These are phyloP conservation scores for Anoplolepis gracilipes DNA, from an alignment of 1,140 invertebrate species.

Conservation along the genomic window DNA sequence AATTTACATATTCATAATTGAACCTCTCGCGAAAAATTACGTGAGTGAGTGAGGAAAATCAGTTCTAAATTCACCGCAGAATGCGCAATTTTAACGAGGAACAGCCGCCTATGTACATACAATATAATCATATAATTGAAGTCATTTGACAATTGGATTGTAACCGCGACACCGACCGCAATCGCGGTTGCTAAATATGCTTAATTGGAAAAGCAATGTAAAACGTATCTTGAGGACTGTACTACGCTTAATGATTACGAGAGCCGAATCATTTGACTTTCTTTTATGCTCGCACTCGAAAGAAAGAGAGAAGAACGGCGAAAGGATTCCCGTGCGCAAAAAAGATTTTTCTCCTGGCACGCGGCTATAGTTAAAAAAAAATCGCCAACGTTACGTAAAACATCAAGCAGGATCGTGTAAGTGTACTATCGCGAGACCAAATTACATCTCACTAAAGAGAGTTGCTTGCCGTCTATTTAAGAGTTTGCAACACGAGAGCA, in stretches of 20 bases:
- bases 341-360: conserved; percentile 42
- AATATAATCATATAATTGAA: conserved; percentile 42
- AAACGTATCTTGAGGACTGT: conserved; percentile 18
- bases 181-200: conserved; percentile 43
- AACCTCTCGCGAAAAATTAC: neutral
- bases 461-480: conserved; percentile 19
- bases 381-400: conserved; percentile 48
- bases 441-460: conserved; percentile 23
- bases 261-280: conserved; percentile 24
- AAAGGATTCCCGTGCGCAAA: conserved; percentile 39
- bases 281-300: neutral
- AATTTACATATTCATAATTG: conserved; percentile 53
- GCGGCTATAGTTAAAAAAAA: conserved; percentile 21
- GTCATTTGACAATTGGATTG: conserved; percentile 46
- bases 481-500: conserved; percentile 43
- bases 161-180: conserved; percentile 44
- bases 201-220: conserved; percentile 35
- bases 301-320: conserved; percentile 5
- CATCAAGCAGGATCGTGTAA: conserved; percentile 34
- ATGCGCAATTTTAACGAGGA: neutral
- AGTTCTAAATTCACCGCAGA: neutral
- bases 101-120: neutral
- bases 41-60: neutral
- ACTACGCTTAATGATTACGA: conserved; percentile 27
- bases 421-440: conserved; percentile 21